A percentile compares a stretch with the other conserved stretches of the same genome.
These are phyloP conservation scores for Mesocentrotus franciscanus DNA, from an alignment of 53 echinoderm and acorn worm genomes.

Conservation along the genomic window DNA sequence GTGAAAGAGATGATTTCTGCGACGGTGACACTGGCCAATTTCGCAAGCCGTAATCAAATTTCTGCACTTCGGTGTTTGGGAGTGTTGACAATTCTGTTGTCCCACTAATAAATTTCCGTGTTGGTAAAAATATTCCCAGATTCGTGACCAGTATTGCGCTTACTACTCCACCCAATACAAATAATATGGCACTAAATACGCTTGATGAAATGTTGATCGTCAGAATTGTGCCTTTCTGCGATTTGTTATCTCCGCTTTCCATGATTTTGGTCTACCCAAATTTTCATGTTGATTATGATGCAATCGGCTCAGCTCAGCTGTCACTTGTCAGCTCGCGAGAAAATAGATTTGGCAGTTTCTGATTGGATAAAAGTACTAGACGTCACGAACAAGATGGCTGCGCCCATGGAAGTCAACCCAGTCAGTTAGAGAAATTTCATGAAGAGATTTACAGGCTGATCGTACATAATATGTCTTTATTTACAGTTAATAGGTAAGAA, in stretches of 20 bases:
- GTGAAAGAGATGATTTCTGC: constrained; percentile 17
- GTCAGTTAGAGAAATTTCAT: background rate
- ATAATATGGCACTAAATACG: constrained; percentile 75
- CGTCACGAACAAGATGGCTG: constrained; percentile 79
- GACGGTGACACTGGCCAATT: constrained; percentile 73
- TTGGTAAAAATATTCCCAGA: constrained; percentile 8
- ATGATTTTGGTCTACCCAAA: background rate
- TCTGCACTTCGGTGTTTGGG: constrained; percentile 55
- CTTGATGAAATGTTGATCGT: constrained; percentile 70
- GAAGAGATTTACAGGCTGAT: background rate
- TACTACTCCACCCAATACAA: constrained; percentile 77
- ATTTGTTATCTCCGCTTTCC: constrained; percentile 28
- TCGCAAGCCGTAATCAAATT: constrained; percentile 70
- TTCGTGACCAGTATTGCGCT: constrained; percentile 68
- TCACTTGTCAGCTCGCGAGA: background rate
- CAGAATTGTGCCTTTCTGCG: constrained; percentile 20
- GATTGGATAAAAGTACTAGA: constrained; percentile 70
- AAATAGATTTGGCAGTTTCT: constrained; percentile 72
- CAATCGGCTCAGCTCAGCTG: background rate
- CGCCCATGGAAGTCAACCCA: constrained; percentile 60
- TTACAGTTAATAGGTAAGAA: constrained; percentile 1
- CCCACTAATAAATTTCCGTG: constrained; percentile 46
- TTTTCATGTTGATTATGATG: constrained; percentile 23
- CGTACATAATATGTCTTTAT: background rate
- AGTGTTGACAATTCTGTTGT: constrained; percentile 58